Conservation (phyloP, 2,797 vertebrate genomes). For the Cichlasoma orientale region DNA sequence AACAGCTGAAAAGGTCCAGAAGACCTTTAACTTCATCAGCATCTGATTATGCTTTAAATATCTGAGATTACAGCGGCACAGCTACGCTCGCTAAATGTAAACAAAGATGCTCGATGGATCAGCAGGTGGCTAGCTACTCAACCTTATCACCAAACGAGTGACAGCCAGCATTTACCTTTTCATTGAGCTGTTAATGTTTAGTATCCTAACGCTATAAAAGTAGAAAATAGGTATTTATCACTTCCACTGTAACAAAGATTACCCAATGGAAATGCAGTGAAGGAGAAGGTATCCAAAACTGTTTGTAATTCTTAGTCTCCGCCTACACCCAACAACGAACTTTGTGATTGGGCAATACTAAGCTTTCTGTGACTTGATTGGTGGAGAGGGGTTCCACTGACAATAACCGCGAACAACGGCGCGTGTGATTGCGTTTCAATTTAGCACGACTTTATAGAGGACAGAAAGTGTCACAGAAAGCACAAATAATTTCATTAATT, state of each 20-base stretch:
- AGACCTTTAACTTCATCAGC: not conserved
- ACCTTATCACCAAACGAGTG: not conserved
- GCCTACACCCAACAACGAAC: conserved; percentile 40
- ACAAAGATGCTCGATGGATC: conserved; percentile 50
- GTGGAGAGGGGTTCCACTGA: conserved; percentile 11
- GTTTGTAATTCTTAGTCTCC: conserved; percentile 52
- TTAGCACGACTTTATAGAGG: no score
- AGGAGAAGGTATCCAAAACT: not conserved
- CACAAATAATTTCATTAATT: not conserved
- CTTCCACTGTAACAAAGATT: not conserved
- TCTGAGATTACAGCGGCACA: not conserved
- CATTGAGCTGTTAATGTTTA: rapidly evolving
- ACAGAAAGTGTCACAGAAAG: not conserved
- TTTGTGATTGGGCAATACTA: conserved; percentile 66
- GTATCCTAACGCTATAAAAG: not conserved
- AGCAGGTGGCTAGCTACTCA: conserved; percentile 61
- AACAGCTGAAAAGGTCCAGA: not conserved
- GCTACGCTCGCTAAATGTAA: conserved; percentile 48
- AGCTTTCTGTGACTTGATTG: conserved; percentile 43
- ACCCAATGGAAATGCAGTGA: not conserved
- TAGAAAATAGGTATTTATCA: not conserved
- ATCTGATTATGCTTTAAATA: not conserved
- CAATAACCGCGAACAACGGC: conserved; percentile 59
- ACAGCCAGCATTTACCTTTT: not conserved
- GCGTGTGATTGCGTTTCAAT: no score